Evolutionary conservation across 2,797 vertebrate species (phyloP).

Genomic region (Malacoctenus gilli): DNA sequence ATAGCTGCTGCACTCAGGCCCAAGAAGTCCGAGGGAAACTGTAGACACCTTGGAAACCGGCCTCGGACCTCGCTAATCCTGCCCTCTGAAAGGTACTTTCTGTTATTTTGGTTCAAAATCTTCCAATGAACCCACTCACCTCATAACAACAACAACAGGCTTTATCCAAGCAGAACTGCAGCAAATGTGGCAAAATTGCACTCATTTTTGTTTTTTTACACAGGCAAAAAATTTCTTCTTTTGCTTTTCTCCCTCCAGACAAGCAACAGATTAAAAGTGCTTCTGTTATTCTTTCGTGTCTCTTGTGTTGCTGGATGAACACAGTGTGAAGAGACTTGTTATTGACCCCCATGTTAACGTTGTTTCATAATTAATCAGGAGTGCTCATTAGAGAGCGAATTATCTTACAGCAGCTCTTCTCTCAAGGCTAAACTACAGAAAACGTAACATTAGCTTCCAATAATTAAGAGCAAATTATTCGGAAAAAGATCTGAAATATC

Average conservation of each 20-base stretch:
- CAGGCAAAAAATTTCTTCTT: not conserved
- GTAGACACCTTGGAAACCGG: not conserved
- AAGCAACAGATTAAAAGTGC: not conserved
- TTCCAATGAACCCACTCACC: constrained; percentile 14
- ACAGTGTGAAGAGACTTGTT: constrained; percentile 10
- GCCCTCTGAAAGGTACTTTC: constrained; percentile 18
- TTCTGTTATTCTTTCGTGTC: constrained; percentile 12
- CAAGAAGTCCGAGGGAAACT: constrained; percentile 12
- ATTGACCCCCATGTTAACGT: constrained; percentile 6
- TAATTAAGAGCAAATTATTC: no score
- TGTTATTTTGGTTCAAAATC: constrained; percentile 29
- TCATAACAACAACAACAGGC: constrained; percentile 1
- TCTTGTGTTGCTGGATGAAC: not conserved
- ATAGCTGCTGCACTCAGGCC: not conserved
- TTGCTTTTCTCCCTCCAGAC: constrained; percentile 19
- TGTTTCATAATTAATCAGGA: constrained; percentile 38
- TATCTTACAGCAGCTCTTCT: constrained; percentile 8
- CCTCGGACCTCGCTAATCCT: constrained; percentile 23
- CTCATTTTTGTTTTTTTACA: constrained; percentile 17
- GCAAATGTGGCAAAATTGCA: constrained; percentile 34
- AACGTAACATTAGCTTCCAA: not conserved
- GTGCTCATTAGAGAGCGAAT: constrained; percentile 26
- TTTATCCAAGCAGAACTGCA: constrained; percentile 5
- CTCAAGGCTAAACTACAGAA: constrained; percentile 18
- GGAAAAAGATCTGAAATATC: no score